These are phyloP conservation scores for Lucilia sericata DNA, from an alignment of 1,140 invertebrate species.

Conservation along the genomic window DNA sequence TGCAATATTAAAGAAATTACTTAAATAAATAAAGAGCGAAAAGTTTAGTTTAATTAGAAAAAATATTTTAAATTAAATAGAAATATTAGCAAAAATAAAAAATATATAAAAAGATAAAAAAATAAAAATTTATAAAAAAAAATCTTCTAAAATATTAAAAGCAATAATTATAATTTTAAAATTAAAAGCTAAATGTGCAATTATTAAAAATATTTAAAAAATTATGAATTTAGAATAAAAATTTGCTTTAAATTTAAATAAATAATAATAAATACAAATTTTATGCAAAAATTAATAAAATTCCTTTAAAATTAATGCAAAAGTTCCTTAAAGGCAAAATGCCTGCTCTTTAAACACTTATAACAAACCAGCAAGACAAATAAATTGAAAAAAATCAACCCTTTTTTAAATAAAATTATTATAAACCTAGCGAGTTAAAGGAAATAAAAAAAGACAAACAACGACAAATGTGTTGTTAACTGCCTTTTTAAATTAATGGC, in stretches of 20 bases:
- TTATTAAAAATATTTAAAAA: neutral
- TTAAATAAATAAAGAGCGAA: neutral
- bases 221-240: too few species aligned
- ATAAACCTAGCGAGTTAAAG: neutral
- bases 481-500: slow-evolving; percentile 43
- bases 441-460: neutral
- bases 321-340: neutral
- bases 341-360: neutral
- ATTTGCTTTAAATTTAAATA: too few species aligned
- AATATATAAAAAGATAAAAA: too few species aligned
- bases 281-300: neutral
- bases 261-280: too few species aligned
- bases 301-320: neutral
- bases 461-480: slow-evolving; percentile 34
- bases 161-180: too few species aligned
- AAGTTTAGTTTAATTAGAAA: neutral
- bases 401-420: neutral
- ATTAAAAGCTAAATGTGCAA: neutral
- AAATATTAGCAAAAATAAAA: neutral
- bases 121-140: too few species aligned
- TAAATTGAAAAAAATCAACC: neutral
- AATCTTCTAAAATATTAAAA: too few species aligned
- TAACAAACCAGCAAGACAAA: neutral
- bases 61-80: neutral
- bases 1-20: neutral